Evolutionary conservation across 2,888 invertebrate species (phyloP).

Genomic region (Laothoe populi): DNA sequence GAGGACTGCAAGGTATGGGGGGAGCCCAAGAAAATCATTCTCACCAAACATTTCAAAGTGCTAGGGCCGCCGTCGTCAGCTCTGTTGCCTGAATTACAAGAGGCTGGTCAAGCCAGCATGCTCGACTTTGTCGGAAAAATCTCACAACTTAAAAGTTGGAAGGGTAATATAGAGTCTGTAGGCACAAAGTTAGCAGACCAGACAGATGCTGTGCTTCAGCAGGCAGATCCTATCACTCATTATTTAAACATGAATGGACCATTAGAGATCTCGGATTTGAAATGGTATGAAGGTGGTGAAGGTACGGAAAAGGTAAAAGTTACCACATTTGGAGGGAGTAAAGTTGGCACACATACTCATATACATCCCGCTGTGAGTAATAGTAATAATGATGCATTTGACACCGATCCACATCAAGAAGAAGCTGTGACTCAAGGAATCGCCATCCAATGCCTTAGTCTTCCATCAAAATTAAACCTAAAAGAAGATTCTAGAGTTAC

Average conservation of each 20-base stretch:
- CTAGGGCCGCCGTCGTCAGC: conserved; percentile 68
- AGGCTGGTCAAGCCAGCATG: conserved; percentile 68
- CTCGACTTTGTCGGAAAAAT: conserved; percentile 76
- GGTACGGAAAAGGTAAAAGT: conserved; percentile 72
- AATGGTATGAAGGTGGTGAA: conserved; percentile 76
- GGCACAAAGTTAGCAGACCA: conserved; percentile 75
- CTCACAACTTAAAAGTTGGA: conserved; percentile 76
- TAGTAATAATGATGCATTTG: conserved; percentile 79
- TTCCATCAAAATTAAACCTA: conserved; percentile 79
- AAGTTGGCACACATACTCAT: conserved; percentile 65
- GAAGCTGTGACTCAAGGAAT: conserved; percentile 73
- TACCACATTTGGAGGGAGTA: conserved; percentile 63
- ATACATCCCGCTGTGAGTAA: conserved; percentile 53
- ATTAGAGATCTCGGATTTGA: conserved; percentile 75
- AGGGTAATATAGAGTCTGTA: conserved; percentile 71
- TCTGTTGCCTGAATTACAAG: conserved; percentile 67
- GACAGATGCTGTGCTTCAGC: conserved; percentile 68
- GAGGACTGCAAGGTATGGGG: conserved; percentile 76
- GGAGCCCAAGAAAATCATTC: conserved; percentile 72
- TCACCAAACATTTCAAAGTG: conserved; percentile 72
- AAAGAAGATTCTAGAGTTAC: conserved; percentile 82
- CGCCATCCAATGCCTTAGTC: conserved; percentile 85
- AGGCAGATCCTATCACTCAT: conserved; percentile 68
- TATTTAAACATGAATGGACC: conserved; percentile 78
- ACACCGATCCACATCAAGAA: conserved; percentile 74